Percentiles rank a stretch among this genome's conserved stretches.
Conservation (phyloP, 2,113 vertebrate species). For the Paradoxurus hermaphroditus region DNA sequence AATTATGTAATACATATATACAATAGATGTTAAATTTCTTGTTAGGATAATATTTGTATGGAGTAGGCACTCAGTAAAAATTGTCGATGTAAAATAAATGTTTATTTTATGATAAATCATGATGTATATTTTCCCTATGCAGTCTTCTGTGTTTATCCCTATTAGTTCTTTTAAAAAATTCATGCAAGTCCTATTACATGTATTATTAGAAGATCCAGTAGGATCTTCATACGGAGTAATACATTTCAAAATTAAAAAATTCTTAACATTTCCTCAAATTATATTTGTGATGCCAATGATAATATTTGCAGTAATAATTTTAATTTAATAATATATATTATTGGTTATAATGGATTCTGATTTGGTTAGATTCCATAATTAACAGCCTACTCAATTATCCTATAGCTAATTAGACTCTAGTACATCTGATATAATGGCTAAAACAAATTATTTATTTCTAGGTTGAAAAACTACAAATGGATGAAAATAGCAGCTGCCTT, state of each 20-base stretch:
- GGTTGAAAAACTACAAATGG: slow-evolving; percentile 61
- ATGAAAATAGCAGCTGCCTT: slow-evolving; percentile 61
- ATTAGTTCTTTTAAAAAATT: not conserved
- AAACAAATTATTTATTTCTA: slow-evolving; percentile 70
- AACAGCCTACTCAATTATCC: slow-evolving; percentile 73
- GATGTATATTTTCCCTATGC: not conserved
- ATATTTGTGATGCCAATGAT: slow-evolving; percentile 54
- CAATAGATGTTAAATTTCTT: not conserved
- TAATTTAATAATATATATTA: slow-evolving; percentile 64
- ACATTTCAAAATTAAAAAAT: slow-evolving; percentile 45
- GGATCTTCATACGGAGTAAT: not conserved
- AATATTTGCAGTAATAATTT: slow-evolving; percentile 60
- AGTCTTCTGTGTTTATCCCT: not conserved
- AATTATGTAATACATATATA: not conserved
- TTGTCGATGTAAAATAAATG: not conserved
- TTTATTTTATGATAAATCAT: not conserved
- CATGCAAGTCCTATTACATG: not conserved
- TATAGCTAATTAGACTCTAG: slow-evolving; percentile 68
- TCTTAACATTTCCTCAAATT: slow-evolving; percentile 59
- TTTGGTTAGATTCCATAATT: slow-evolving; percentile 70
- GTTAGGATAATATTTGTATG: not conserved
- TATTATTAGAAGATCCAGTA: not conserved
- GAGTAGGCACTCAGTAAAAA: not conserved
- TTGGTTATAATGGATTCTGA: slow-evolving; percentile 17
- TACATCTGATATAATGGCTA: slow-evolving; percentile 62